phyloP scores from a whole-genome alignment of 2,113 vertebrate species.

The Podarcis cretensis region DNA sequence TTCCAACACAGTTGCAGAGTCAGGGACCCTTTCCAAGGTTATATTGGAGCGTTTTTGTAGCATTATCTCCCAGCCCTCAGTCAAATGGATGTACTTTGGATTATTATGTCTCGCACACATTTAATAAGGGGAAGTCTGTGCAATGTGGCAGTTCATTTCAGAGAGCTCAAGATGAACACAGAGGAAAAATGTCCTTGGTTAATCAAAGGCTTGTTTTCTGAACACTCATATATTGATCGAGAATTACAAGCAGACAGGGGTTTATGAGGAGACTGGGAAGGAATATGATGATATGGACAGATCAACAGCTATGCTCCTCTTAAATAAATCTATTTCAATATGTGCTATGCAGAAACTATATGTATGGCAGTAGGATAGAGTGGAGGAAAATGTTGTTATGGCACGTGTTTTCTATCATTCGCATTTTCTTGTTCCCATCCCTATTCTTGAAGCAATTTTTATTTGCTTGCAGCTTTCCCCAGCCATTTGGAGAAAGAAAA shows the following conservation, averaged over 20 bases:
- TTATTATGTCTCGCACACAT: constrained; percentile 17
- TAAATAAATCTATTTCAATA: background rate
- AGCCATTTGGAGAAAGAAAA: background rate
- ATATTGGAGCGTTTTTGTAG: background rate
- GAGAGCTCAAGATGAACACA: constrained; percentile 33
- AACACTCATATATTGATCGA: constrained; percentile 22
- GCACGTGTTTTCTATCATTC: no score
- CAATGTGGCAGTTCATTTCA: constrained; percentile 18
- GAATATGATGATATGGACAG: background rate
- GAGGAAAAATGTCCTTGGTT: constrained; percentile 29
- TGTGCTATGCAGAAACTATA: background rate
- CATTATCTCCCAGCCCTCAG: background rate
- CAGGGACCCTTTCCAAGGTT: background rate
- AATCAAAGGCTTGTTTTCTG: constrained; percentile 29
- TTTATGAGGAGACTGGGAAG: constrained; percentile 10
- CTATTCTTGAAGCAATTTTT: background rate
- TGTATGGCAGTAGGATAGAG: no score
- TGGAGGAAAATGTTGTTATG: background rate
- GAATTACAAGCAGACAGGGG: constrained; percentile 20
- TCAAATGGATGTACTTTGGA: constrained; percentile 6
- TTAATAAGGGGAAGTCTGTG: constrained; percentile 17
- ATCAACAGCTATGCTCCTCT: background rate
- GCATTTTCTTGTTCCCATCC: background rate
- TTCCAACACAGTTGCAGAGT: background rate
- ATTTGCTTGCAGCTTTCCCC: background rate